Evolutionary conservation across 2,888 invertebrate species (phyloP), one percentile per base, ranked within the genome.

Genomic region (Galeruca laticollis): DNA sequence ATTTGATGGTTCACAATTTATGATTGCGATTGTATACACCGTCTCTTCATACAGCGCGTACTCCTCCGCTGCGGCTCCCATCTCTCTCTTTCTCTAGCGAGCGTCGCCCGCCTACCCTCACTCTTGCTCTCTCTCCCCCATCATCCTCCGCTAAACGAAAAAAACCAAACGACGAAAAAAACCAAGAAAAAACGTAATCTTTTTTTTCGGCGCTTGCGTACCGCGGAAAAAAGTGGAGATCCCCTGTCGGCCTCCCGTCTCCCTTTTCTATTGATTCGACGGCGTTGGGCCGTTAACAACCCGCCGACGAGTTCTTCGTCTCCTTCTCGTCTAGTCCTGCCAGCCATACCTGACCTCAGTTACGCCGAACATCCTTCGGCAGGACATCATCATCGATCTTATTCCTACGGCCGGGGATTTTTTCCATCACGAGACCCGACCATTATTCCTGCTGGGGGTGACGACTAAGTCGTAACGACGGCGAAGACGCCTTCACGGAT

Each of bases 361-460:
- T 81, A 83, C 83, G 80, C 81, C 81, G 81, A 79, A 81, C 77
- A 79, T 80, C 81, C 81, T 83, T 82, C 82, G 79, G 80, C 76
- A 83, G 83, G 83, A 83, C 84, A 80, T 82, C 80, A 82, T 65
- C 69, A 69, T 69, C 69, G 69, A 69, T 69, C 65, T 69, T 60
- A 47, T 13, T 60, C 35, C 60, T 21, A 35, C 59, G 60, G 69
- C 64, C 52, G 64, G 69, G 64, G 64, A 57, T 60, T 69, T 69
- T 69, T 69, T 69, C 65, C 54, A 35, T 35, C 54, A 15, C 64
- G 49, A 37, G 64, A 13, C 56, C 33, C 10, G 35, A 62, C 37
- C 31, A 52, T 35, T 51, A 35, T 33, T 52, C 37, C 62, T 62
- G 43, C 49, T 62, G 35, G 56, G 35, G 35, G 15, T 57, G 35